Evolutionary conservation across 2,113 vertebrate species (phyloP).

Genomic region (Cyphomyrus discorhynchus): DNA sequence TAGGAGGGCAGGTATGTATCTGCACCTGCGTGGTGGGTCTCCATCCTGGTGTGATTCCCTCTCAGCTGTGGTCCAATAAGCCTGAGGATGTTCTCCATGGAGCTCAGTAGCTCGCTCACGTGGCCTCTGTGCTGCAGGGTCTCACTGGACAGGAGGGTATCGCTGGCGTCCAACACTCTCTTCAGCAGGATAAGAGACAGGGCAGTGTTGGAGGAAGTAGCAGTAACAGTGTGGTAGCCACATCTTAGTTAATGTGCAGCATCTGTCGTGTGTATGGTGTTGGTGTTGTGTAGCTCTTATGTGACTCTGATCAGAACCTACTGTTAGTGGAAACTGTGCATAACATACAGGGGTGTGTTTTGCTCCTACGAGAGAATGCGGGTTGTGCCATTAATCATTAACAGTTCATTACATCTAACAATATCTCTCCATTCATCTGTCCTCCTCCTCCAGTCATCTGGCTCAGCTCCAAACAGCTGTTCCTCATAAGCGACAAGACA

Average conservation of each 20-base stretch:
- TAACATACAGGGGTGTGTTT: neutral
- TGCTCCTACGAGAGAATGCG: too few relatives aligned
- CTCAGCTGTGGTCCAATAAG: slow-evolving; percentile 59
- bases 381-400: neutral
- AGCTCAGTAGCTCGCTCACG: slow-evolving; percentile 40
- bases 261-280: neutral
- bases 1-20: neutral
- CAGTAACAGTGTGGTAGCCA: too few relatives aligned
- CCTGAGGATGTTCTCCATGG: slow-evolving; percentile 51
- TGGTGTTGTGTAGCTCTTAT: neutral
- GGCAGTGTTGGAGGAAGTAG: neutral
- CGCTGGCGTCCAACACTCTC: slow-evolving; percentile 45
- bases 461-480: slow-evolving; percentile 51
- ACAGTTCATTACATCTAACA: slow-evolving; percentile 51
- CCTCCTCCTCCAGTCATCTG: neutral
- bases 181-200: slow-evolving; percentile 27
- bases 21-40: slow-evolving; percentile 45
- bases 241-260: neutral
- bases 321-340: neutral
- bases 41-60: slow-evolving; percentile 33
- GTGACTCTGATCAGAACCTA: neutral
- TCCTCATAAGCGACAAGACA: slow-evolving; percentile 47
- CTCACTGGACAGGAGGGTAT: slow-evolving; percentile 31
- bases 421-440: slow-evolving; percentile 37
- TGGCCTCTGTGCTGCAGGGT: slow-evolving; percentile 3